phyloP scores from a whole-genome alignment of 2,888 invertebrate species.

The Heterodera filipjevi region DNA sequence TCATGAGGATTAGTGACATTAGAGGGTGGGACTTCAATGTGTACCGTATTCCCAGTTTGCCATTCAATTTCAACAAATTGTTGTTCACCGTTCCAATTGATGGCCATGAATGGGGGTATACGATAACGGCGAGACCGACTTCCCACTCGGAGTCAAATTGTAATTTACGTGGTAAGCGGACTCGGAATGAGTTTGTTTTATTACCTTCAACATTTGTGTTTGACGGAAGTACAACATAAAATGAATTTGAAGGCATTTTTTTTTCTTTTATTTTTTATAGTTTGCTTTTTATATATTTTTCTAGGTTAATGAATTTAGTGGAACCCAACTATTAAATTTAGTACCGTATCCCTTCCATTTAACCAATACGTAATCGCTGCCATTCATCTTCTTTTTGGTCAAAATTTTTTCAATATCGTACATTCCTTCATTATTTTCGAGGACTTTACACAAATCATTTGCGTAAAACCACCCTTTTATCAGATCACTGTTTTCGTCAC shows the following conservation, averaged over 20 bases:
- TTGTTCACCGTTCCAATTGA: slow-evolving; percentile 10
- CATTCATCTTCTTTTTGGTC: not conserved
- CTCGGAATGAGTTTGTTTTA: slow-evolving; percentile 26
- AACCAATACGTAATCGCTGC: slow-evolving; percentile 18
- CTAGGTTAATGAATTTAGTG: not conserved
- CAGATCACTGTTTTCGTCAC: not conserved
- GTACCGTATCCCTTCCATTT: slow-evolving; percentile 20
- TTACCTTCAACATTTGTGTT: slow-evolving; percentile 27
- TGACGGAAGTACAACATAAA: slow-evolving; percentile 22
- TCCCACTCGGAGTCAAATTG: slow-evolving; percentile 30
- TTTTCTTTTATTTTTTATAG: not conserved
- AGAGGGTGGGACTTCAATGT: not conserved
- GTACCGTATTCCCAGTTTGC: not conserved
- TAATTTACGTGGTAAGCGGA: slow-evolving; percentile 26
- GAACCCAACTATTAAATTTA: slow-evolving; percentile 19
- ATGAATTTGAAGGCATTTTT: slow-evolving; percentile 16
- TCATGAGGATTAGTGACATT: slow-evolving; percentile 14
- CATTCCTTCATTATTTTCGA: slow-evolving; percentile 4
- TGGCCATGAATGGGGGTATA: slow-evolving; percentile 30
- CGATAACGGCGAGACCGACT: slow-evolving; percentile 30
- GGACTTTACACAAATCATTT: slow-evolving; percentile 10
- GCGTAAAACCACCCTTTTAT: slow-evolving; percentile 29
- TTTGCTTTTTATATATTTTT: slow-evolving; percentile 14
- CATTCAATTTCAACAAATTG: slow-evolving; percentile 18
- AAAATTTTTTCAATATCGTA: slow-evolving; percentile 29